Percentiles rank a stretch among this genome's conserved stretches.
phyloP scores from a whole-genome alignment of 2,113 vertebrate species.

The Pterocles gutturalis region DNA sequence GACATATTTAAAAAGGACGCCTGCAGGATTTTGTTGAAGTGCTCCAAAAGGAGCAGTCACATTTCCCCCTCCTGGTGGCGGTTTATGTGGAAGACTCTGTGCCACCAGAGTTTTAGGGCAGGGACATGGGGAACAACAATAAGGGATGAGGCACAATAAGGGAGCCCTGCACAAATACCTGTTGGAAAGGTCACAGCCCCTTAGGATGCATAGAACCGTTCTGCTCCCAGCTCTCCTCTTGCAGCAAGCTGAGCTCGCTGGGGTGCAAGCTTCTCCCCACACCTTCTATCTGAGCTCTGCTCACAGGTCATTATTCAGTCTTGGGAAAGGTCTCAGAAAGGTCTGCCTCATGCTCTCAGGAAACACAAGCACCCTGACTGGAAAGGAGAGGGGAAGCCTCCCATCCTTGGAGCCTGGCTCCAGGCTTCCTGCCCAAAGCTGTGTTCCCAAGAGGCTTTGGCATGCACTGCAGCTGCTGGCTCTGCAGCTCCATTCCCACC shows the following conservation, averaged over 20 bases:
- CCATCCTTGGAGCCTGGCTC: not conserved
- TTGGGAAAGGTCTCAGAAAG: not conserved
- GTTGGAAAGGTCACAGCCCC: not conserved
- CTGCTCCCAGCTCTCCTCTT: not conserved
- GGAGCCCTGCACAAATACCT: not conserved
- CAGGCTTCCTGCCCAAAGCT: not conserved
- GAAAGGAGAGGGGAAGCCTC: not conserved
- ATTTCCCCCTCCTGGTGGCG: not conserved
- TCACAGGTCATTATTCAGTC: not conserved
- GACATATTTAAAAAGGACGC: not conserved
- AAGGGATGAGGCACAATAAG: not conserved
- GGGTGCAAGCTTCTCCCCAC: not conserved
- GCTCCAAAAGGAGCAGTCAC: not conserved
- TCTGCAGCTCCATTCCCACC: not conserved
- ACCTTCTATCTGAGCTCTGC: not conserved
- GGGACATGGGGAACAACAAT: not conserved
- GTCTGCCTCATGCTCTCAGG: not conserved
- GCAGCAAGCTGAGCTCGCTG: not conserved
- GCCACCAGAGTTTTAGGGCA: not conserved
- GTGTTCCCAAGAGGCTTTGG: rapidly evolving
- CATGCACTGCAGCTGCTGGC: rapidly evolving
- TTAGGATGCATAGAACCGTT: no score
- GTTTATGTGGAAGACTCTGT: not conserved
- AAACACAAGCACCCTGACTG: not conserved
- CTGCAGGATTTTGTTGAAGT: not conserved